phyloP scores from a whole-genome alignment of 1,140 invertebrate species.

The Drosophila santomea region DNA sequence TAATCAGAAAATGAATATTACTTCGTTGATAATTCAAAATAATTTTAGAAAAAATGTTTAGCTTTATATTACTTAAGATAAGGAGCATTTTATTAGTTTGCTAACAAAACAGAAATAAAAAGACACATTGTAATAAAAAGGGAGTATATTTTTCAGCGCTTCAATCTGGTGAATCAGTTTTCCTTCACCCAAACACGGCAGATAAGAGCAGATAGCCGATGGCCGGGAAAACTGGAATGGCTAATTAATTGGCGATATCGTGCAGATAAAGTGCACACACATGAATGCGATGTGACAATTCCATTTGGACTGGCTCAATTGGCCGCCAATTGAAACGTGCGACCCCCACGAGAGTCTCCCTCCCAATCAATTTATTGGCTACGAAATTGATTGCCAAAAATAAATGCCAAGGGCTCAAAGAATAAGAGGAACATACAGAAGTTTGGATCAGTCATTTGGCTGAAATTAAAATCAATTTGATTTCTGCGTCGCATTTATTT shows the following conservation, averaged over 20 bases:
- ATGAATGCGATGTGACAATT: not conserved
- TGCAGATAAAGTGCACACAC: slow-evolving; percentile 40
- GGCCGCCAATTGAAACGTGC: slow-evolving; percentile 60
- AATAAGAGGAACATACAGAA: not conserved
- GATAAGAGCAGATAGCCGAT: slow-evolving; percentile 48
- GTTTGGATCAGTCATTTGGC: slow-evolving; percentile 40
- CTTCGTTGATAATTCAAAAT: too few relatives aligned
- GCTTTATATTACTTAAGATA: too few relatives aligned
- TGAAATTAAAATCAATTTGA: slow-evolving; percentile 77
- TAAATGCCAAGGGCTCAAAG: slow-evolving; percentile 38
- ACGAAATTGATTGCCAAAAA: slow-evolving; percentile 73
- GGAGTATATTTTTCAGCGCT: not conserved
- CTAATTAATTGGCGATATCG: slow-evolving; percentile 69
- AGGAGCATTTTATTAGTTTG: too few relatives aligned
- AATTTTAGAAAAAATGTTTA: too few relatives aligned
- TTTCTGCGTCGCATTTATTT: slow-evolving; percentile 70
- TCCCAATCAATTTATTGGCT: slow-evolving; percentile 8
- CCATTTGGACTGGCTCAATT: slow-evolving; percentile 44
- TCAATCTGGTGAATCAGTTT: slow-evolving; percentile 25
- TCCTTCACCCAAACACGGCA: slow-evolving; percentile 11
- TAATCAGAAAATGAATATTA: too few relatives aligned
- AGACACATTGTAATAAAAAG: too few relatives aligned
- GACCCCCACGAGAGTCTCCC: slow-evolving; percentile 39
- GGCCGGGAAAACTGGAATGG: slow-evolving; percentile 31
- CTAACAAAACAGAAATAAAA: too few relatives aligned